Percentiles rank a stretch among this genome's conserved stretches.
Evolutionary conservation across 2,888 invertebrate species (phyloP).

Genomic region (Girardia tigrina): DNA sequence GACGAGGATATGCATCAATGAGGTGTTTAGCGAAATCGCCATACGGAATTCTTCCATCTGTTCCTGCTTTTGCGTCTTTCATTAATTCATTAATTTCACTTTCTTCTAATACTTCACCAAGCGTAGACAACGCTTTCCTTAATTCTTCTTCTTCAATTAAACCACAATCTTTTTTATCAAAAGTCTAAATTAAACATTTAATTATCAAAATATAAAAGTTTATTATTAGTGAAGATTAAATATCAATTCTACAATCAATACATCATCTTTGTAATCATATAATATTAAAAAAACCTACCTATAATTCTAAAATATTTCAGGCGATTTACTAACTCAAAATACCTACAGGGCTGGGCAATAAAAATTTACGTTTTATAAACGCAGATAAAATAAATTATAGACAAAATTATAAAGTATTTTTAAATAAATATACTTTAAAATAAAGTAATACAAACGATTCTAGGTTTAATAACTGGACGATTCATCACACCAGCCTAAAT

Average conservation of each 20-base stretch:
- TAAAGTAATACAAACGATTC: not conserved
- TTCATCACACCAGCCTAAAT: not conserved
- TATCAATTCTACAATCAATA: not conserved
- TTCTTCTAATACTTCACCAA: slow-evolving; percentile 33
- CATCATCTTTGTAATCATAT: too few relatives aligned
- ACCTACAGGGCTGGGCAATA: too few relatives aligned
- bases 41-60: slow-evolving; percentile 36
- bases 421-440: not conserved
- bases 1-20: slow-evolving; percentile 35
- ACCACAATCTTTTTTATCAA: slow-evolving; percentile 34
- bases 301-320: too few relatives aligned
- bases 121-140: slow-evolving; percentile 4
- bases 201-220: not conserved
- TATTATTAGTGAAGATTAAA: too few relatives aligned
- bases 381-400: not conserved
- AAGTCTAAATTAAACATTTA: slow-evolving; percentile 23
- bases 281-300: too few relatives aligned
- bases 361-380: too few relatives aligned
- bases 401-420: not conserved
- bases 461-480: not conserved
- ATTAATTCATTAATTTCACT: slow-evolving; percentile 35
- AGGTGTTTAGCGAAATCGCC: slow-evolving; percentile 33
- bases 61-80: slow-evolving; percentile 33
- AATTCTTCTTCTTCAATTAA: slow-evolving; percentile 32
- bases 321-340: too few relatives aligned